Conservation (phyloP, 64 coral and sea anemone genomes). For the Trachythela sp. region DNA sequence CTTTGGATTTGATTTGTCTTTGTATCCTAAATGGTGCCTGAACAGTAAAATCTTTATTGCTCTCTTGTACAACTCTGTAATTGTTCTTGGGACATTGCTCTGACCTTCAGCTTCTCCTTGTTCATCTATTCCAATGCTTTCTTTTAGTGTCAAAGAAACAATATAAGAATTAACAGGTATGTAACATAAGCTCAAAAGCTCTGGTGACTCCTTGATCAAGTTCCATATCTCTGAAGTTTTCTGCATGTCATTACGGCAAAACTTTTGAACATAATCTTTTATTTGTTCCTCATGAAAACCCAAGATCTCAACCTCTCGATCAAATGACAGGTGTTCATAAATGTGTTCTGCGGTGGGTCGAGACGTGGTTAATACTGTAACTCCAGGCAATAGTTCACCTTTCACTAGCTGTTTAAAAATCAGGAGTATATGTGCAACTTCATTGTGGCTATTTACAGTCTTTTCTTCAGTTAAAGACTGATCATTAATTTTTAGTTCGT, state of each 20-base stretch:
- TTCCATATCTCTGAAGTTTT: background rate
- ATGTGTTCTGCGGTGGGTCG: background rate
- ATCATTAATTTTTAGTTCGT: too few relatives aligned
- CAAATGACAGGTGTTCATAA: background rate
- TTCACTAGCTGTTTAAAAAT: background rate
- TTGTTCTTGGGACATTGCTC: too few relatives aligned
- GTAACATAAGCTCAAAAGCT: background rate
- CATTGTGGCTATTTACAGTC: background rate
- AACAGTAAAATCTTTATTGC: too few relatives aligned
- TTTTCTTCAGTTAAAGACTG: too few relatives aligned
- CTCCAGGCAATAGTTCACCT: conserved; percentile 1
- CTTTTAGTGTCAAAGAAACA: background rate
- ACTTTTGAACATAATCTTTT: background rate
- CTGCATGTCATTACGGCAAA: background rate
- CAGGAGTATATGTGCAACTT: background rate
- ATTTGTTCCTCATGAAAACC: background rate
- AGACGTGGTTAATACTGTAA: conserved; percentile 6
- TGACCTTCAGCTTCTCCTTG: too few relatives aligned
- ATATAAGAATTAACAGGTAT: background rate
- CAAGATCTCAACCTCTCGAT: conserved; percentile 13
- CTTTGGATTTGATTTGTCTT: background rate
- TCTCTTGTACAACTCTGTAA: too few relatives aligned
- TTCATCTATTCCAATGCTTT: too few relatives aligned
- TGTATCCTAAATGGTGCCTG: conserved; percentile 29
- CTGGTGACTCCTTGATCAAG: background rate